Conservation (phyloP, 2,797 vertebrate species). For the Mallotus villosus region DNA sequence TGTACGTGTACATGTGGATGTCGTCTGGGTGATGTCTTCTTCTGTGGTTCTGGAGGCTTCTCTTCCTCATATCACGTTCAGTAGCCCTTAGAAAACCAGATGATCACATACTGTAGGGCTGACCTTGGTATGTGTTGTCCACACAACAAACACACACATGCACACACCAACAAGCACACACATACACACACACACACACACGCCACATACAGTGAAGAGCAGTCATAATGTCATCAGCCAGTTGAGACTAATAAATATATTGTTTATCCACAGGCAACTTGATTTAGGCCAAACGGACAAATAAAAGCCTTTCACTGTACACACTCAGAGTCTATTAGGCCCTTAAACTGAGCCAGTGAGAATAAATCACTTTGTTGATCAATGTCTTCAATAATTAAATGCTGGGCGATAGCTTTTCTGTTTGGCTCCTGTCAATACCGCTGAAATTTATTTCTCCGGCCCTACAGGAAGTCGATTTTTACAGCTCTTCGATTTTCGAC, state of each 20-base stretch:
- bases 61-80: not conserved
- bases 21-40: slow-evolving; percentile 36
- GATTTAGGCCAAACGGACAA: slow-evolving; percentile 65
- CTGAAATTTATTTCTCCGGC: slow-evolving; percentile 77
- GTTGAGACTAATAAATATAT: not conserved
- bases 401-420: slow-evolving; percentile 81
- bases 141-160: not conserved
- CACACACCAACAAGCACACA: not conserved
- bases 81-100: no score
- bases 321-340: slow-evolving; percentile 71
- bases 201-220: no score
- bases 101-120: no score
- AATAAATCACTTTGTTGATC: slow-evolving; percentile 82
- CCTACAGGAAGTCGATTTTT: slow-evolving; percentile 87
- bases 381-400: slow-evolving; percentile 88
- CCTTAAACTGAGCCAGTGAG: slow-evolving; percentile 69
- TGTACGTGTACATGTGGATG: slow-evolving; percentile 15
- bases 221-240: no score
- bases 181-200: slow-evolving; percentile 6
- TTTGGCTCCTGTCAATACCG: slow-evolving; percentile 77
- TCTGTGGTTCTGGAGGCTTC: slow-evolving; percentile 16
- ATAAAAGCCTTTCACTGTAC: slow-evolving; percentile 64
- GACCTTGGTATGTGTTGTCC: no score
- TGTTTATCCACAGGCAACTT: slow-evolving; percentile 33
- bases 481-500: slow-evolving; percentile 82